phyloP scores from a whole-genome alignment of 1,140 invertebrate species.

The Lepeophtheirus salmonis region DNA sequence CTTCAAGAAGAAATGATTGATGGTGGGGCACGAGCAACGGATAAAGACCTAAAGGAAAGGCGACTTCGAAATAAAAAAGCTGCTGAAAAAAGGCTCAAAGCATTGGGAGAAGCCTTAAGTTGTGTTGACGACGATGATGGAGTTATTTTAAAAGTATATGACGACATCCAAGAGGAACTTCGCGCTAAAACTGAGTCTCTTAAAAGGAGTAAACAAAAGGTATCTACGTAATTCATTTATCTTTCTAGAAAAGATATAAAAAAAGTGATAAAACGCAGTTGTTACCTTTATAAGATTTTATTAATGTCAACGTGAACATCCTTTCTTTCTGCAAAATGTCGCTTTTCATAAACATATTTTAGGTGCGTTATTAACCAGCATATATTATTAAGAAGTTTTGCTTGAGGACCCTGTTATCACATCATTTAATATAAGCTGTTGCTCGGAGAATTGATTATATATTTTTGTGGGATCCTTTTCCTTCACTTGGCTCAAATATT shows the following conservation, averaged over 20 bases:
- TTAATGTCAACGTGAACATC: too few relatives aligned
- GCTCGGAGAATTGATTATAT: too few relatives aligned
- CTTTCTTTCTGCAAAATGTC: too few relatives aligned
- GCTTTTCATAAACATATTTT: too few relatives aligned
- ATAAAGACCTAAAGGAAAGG: slow-evolving; percentile 44
- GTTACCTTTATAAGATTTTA: too few relatives aligned
- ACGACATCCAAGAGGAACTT: slow-evolving; percentile 54
- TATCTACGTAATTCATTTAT: slow-evolving; percentile 23
- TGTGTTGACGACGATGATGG: slow-evolving; percentile 49
- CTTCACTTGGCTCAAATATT: too few relatives aligned
- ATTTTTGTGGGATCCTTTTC: too few relatives aligned
- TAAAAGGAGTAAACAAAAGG: slow-evolving; percentile 45
- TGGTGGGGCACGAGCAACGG: slow-evolving; percentile 39
- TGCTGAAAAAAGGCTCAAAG: slow-evolving; percentile 42
- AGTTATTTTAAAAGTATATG: slow-evolving; percentile 44
- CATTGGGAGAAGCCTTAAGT: slow-evolving; percentile 38
- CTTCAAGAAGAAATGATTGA: slow-evolving; percentile 55
- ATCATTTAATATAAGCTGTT: too few relatives aligned
- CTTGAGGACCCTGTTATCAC: too few relatives aligned
- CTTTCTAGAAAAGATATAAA: not conserved
- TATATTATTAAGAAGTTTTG: too few relatives aligned
- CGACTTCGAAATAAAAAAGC: slow-evolving; percentile 43
- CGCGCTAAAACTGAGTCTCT: slow-evolving; percentile 47
- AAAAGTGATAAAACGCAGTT: too few relatives aligned
- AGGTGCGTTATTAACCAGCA: too few relatives aligned